Evolutionary conservation across 2,113 vertebrate genomes (phyloP), one percentile per base, ranked within the genome.

Genomic region (Cephalopterus ornatus): DNA sequence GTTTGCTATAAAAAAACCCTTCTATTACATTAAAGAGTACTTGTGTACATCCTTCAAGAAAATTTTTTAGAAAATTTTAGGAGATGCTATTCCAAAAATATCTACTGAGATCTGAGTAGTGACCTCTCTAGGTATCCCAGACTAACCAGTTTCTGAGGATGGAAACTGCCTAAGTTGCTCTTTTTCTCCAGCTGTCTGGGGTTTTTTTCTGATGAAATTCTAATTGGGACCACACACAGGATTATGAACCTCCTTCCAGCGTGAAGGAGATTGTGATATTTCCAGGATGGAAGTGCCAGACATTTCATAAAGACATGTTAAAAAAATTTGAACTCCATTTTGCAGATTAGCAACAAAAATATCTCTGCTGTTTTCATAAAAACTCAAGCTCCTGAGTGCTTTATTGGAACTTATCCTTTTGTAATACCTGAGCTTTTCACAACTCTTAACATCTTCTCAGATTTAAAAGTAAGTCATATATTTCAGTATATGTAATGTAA

Each of bases 401-500:
- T 90, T 74, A 53, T 59, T 93, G 56, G 33, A 84, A 77, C 5
- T 5, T 35, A 65, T 21, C 21, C 5, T 89, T 88, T 91, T 91
- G 56, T 76, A 75, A 28, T 53, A 93, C 55, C 68, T 81, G 79
- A 78, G 32, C 41, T 92, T 88, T 91, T 87, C 63, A 68, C 15
- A 53, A 14, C n/a, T 84, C 94, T 55, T 79, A 85, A 76, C 39
- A 88, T 83, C 84, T 78, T 78, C 80, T 91, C 75, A 90, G 24
- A 81, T 88, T 88, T 93, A 93, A 78, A 95, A 80, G 61, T 37
- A 55, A 73, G 37, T 80, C 30, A 83, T 84, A 74, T 67, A 88
- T 94, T 95, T 93, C 63, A 71, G 39, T 28, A 55, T 71, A 92
- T 55, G 83, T 84, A 93, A 96, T 74, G 14, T n/a, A 84, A 86